Evolutionary conservation across 2,888 invertebrate genomes (phyloP).

Genomic region (Caenorhabditis virilis): DNA sequence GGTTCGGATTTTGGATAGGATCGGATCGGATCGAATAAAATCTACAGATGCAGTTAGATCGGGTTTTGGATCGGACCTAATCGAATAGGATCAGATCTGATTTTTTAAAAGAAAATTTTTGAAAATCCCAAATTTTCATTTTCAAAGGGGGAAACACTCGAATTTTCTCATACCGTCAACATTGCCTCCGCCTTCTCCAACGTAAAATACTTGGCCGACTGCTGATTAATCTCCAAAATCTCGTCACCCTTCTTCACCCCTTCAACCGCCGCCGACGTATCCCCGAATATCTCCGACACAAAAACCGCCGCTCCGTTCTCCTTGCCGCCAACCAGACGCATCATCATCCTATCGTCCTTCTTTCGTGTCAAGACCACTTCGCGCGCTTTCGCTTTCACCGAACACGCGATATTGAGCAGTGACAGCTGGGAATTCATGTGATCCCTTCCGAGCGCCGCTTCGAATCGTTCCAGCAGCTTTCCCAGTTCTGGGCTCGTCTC

Average conservation of each 20-base stretch:
- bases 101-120: too few relatives aligned
- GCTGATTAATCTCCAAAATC: slow-evolving; percentile 86
- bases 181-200: slow-evolving; percentile 75
- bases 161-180: slow-evolving; percentile 30
- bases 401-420: slow-evolving; percentile 92
- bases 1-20: too few relatives aligned
- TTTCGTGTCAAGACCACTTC: slow-evolving; percentile 80
- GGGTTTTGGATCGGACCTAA: too few relatives aligned
- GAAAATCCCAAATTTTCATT: too few relatives aligned
- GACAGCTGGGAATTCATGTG: slow-evolving; percentile 80
- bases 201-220: slow-evolving; percentile 90
- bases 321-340: slow-evolving; percentile 33
- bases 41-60: too few relatives aligned
- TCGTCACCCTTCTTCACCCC: slow-evolving; percentile 96
- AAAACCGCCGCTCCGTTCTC: slow-evolving; percentile 22
- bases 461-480: slow-evolving; percentile 73
- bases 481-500: slow-evolving; percentile 94
- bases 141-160: too few relatives aligned
- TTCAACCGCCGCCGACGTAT: slow-evolving; percentile 91
- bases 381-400: slow-evolving; percentile 90
- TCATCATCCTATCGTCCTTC: slow-evolving; percentile 29
- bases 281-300: slow-evolving; percentile 78
- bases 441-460: slow-evolving; percentile 65
- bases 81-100: too few relatives aligned
- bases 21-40: too few relatives aligned